Percentiles rank a stretch among this genome's conserved stretches.
phyloP scores from a whole-genome alignment of 2,797 vertebrate genomes.

The Leucoraja ocellata region DNA sequence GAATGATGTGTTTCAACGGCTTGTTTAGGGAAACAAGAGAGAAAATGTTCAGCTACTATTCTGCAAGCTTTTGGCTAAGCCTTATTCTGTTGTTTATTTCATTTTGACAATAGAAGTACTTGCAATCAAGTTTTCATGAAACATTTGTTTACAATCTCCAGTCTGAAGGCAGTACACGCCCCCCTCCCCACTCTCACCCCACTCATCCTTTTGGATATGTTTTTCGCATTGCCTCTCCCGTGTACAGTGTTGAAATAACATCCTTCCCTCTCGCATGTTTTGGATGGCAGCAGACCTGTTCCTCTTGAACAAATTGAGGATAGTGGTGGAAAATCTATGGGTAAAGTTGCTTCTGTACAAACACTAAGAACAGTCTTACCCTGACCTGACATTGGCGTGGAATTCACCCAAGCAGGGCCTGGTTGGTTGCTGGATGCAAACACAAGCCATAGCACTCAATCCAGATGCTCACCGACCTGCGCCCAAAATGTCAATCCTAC shows the following conservation, averaged over 20 bases:
- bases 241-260: neutral
- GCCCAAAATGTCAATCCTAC: neutral
- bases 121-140: conserved; percentile 19
- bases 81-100: conserved; percentile 52
- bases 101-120: conserved; percentile 43
- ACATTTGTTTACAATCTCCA: neutral
- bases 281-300: neutral
- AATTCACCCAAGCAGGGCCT: neutral
- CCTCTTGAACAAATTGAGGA: neutral
- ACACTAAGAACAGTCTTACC: neutral
- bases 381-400: neutral
- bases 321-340: neutral
- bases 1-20: conserved; percentile 60
- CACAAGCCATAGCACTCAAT: neutral
- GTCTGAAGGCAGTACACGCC: neutral
- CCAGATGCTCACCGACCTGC: neutral
- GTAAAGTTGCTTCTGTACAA: neutral
- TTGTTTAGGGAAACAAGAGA: conserved; percentile 62
- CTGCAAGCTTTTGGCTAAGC: conserved; percentile 49
- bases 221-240: neutral
- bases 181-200: too few species aligned
- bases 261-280: neutral
- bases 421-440: neutral
- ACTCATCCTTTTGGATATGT: conserved; percentile 12
- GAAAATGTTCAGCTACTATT: conserved; percentile 54